Evolutionary conservation across 2,888 invertebrate genomes (phyloP).

Genomic region (Caenorhabditis uteleia): DNA sequence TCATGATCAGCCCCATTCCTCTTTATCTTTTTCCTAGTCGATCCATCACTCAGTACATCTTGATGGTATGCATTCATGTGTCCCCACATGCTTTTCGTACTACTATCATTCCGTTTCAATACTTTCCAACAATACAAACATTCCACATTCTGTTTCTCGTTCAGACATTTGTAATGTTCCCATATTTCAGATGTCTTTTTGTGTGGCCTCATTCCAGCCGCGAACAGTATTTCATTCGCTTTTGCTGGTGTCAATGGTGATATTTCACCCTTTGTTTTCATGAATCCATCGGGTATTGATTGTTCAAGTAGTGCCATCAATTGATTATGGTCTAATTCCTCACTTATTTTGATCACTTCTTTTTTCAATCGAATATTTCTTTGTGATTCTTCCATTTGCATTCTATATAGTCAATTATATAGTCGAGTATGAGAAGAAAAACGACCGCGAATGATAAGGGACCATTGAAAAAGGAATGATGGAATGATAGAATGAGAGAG

Average conservation of each 20-base stretch:
- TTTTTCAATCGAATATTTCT: no score
- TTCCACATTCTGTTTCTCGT: slow-evolving; percentile 54
- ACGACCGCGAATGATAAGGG: no score
- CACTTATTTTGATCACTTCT: background rate
- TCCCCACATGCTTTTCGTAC: slow-evolving; percentile 64
- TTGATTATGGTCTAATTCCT: slow-evolving; percentile 16
- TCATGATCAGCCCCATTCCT: slow-evolving; percentile 12
- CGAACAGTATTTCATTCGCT: slow-evolving; percentile 26
- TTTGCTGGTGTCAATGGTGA: slow-evolving; percentile 1
- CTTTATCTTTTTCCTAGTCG: slow-evolving; percentile 47
- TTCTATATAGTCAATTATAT: no score
- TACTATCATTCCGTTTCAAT: slow-evolving; percentile 55
- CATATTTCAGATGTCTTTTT: slow-evolving; percentile 59
- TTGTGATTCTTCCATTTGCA: no score
- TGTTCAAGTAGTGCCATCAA: slow-evolving; percentile 34
- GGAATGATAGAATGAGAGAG: no score
- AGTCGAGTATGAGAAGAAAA: no score
- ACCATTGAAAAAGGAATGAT: no score
- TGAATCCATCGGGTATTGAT: background rate
- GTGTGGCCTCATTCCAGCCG: slow-evolving; percentile 31
- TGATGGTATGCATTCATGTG: slow-evolving; percentile 61
- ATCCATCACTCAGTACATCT: slow-evolving; percentile 50
- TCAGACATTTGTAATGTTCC: slow-evolving; percentile 55
- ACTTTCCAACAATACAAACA: slow-evolving; percentile 60
- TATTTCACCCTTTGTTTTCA: background rate